Evolutionary conservation across 2,888 invertebrate species (phyloP).

Genomic region (Oscheius sp.): DNA sequence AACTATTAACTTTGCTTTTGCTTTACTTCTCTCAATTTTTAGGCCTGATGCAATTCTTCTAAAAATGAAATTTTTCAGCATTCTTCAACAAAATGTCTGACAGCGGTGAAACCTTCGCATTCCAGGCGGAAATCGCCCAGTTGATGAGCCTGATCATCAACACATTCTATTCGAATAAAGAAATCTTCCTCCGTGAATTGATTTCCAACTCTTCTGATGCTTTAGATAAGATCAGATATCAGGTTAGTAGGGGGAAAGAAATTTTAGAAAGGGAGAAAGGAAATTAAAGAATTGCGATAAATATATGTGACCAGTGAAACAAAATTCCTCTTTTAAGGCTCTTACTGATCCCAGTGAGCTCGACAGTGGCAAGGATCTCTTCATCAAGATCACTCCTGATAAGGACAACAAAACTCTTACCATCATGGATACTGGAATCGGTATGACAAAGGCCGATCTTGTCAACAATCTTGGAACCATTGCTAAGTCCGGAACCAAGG

Average conservation of each 20-base stretch:
- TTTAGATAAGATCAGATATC: constrained; percentile 84
- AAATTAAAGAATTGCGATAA: too few relatives aligned
- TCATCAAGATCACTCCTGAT: constrained; percentile 95
- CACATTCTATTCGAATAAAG: constrained; percentile 89
- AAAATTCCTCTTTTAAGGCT: constrained; percentile 75
- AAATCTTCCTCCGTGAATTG: constrained; percentile 97
- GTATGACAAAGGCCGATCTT: constrained; percentile 99
- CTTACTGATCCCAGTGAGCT: constrained; percentile 93
- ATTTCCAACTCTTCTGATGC: constrained; percentile 97
- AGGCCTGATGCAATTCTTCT: background rate
- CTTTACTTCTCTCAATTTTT: background rate
- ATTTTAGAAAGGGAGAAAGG: too few relatives aligned
- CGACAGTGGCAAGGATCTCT: constrained; percentile 90
- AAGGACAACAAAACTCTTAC: constrained; percentile 92
- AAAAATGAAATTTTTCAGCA: background rate
- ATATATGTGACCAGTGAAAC: background rate
- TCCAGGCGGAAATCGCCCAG: constrained; percentile 98
- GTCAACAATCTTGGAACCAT: constrained; percentile 98
- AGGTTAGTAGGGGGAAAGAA: too few relatives aligned
- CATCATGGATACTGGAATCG: constrained; percentile 82
- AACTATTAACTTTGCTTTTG: background rate
- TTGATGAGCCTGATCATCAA: constrained; percentile 99
- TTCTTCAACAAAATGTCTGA: constrained; percentile 1
- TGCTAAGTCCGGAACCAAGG: constrained; percentile 98
- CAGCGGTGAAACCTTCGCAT: constrained; percentile 89